Base-by-base conservation (phyloP, 2,888 invertebrate genomes). In the Tineola bisselliella region DNA sequence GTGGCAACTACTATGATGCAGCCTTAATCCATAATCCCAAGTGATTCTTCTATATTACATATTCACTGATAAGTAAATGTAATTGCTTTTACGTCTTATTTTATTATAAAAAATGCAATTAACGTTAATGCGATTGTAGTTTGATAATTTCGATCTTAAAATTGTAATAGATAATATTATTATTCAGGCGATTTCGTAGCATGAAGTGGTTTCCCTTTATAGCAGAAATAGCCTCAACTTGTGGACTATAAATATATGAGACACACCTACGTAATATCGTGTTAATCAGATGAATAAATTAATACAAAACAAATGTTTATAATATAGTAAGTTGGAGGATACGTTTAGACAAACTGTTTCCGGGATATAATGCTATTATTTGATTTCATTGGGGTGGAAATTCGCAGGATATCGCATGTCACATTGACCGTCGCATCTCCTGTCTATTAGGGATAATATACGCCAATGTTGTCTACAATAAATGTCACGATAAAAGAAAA, bases 281-380 rank as follows among this genome's bases (percentile, higher is more conserved):
- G n/a, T n/a, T n/a, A n/a, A n/a, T n/a, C n/a, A n/a, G n/a, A 25
- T 25, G 25, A 25, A 25, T 25, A 25, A 25, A 38, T 10, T 38
- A n/a, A 38, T 38, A 6, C 12, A 3, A 1, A 48, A 48, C n/a
- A 6, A 5, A 6, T n/a, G 3, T 48, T 48, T 48, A 48, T 48
- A 17, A 15, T 17, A 48, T 48, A 15, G 48, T 13, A 15, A 17
- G 17, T n/a, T 15, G 15, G 48, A 31, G 43, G 56, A 62, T 44
- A 60, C 48, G 43, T 56, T 60, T 54, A 57, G 62, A 60, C 61
- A 62, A 58, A 62, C 60, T 60, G 43, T 65, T 70, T 71, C 67
- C 66, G 64, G 67, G 65, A 69, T 66, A 70, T 76, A 74, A 78
- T 78, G 70, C 70, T 79, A 77, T 81, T 82, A 82, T 82, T 79